Base-by-base conservation (phyloP, 2,888 invertebrate genomes). In the Cetonia aurata region DNA sequence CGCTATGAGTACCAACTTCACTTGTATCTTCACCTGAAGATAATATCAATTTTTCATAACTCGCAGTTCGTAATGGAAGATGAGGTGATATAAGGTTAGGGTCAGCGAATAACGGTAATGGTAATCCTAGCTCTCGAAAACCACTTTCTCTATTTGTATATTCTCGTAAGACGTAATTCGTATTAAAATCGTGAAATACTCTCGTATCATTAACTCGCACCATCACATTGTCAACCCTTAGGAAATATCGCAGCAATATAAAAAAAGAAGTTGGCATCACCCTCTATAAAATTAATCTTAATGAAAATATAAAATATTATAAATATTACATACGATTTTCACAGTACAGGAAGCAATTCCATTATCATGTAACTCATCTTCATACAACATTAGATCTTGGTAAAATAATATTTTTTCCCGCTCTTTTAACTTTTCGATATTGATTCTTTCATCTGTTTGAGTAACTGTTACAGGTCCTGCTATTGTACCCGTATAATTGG, bases 331-430 rank as follows among this genome's bases (percentile, higher is more conserved):
- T 87, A 97, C 97, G 86, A 99, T 94, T 91, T 98, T 97, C 0
- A 96, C 95, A 74, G 92, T 93, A 77, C 93, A 89, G 65, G 93
- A 91, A 1, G 99, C 95, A 68, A 95, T 92, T 13, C 99, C 99
- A 87, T 99, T 96, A 85, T 99, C 99, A 82, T 98, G 98, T 56
- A 99, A 86, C 84, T 99, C 99, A 87, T 99, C 99, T 86, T 99
- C 99, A 87, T 94, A 99, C 44, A 99, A 86, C 69, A 95, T 93
- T 41, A 99, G 86, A 83, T 99, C 97, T 77, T 96, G 93, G 84
- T 96, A 99, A 83, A 98, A 99, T 3, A 96, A 84, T 69, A 99
- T 99, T 81, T 93, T 92, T 77, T 99, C 98, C 78, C 92, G 92
- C 76, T 90, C 89, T 86, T 95, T 97, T 52, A 99, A 85, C 81